Evolutionary conservation across 1,140 invertebrate genomes (phyloP), one percentile per base, ranked within the genome.

Genomic region (Lasioglossum baleicum): DNA sequence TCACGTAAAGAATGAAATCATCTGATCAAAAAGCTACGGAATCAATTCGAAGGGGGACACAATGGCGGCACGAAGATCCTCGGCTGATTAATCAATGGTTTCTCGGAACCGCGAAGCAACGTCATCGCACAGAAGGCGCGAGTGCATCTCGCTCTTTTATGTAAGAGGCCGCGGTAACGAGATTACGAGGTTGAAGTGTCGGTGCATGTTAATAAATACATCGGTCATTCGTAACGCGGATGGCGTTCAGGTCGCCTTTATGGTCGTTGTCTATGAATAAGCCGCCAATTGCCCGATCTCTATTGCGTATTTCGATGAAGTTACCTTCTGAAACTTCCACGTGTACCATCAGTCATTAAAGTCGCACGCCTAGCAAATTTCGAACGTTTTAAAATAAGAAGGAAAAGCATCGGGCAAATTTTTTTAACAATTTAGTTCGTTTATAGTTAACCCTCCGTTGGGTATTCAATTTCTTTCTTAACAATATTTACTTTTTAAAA

Each of bases 181-280:
- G 75, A 78, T 78, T 78, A 78, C 75, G 75, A 78, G 75, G 75
- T 72, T 78, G 75, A 72, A 78, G 69, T 72, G 75, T 78, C 68
- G 75, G 68, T 78, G 69, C 75, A 53, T 78, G 75, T 58, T 78
- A 78, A 71, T 72, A 78, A 78, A 78, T 64, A 72, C 68, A 53
- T 69, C 17, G 74, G 40, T 60, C 44, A 61, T 20, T 63, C 58
- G 75, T 72, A 61, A 63, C 75, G 60, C 53, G 53, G 26, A 69
- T 26, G 22, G 56, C 48, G 67, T 42, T 40, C 61, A 56, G 22
- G 31, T 42, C n/a, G 48, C 15, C 53, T 78, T 53, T 53, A 13
- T 35, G 17, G 26, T 64, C 44, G 60, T 15, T 22, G n/a, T n/a
- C 20, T 8, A 31, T 22, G 17, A 58, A 75, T 35, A 66, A 20